A percentile compares a stretch with the other conserved stretches of the same genome.
These are phyloP conservation scores for Upupa epops DNA, from an alignment of 2,113 vertebrate species.

Conservation along the genomic window DNA sequence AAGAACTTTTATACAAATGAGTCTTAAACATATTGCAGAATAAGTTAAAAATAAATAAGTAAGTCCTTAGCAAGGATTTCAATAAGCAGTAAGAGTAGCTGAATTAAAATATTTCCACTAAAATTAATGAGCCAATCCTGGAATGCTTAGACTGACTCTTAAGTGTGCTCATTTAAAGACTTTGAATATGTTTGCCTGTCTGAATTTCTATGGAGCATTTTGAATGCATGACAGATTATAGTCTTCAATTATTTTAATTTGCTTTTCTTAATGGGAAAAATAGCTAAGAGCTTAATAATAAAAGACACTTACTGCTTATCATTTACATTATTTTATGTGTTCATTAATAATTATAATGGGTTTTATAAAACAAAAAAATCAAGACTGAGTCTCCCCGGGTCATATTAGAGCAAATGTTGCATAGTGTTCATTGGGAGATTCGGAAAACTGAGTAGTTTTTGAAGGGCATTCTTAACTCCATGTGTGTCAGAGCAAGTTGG, in stretches of 20 bases:
- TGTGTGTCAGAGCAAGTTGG: not conserved
- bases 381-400: slow-evolving; percentile 34
- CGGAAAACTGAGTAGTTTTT: not conserved
- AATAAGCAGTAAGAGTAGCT: slow-evolving; percentile 15
- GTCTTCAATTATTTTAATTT: slow-evolving; percentile 67
- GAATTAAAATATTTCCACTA: slow-evolving; percentile 41
- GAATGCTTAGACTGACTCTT: slow-evolving; percentile 44
- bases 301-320: slow-evolving; percentile 34
- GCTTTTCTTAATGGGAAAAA: slow-evolving; percentile 56
- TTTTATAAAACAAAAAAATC: slow-evolving; percentile 60
- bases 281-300: slow-evolving; percentile 33
- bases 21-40: slow-evolving; percentile 40
- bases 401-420: slow-evolving; percentile 20
- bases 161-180: slow-evolving; percentile 51
- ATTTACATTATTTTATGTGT: slow-evolving; percentile 7
- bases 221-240: slow-evolving; percentile 53
- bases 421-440: not conserved
- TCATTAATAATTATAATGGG: slow-evolving; percentile 57
- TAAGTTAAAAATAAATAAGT: slow-evolving; percentile 55
- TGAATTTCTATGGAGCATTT: slow-evolving; percentile 58
- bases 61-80: slow-evolving; percentile 37
- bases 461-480: not conserved
- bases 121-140: slow-evolving; percentile 41
- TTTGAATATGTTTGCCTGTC: slow-evolving; percentile 51
- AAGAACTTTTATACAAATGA: slow-evolving; percentile 24